Conservation (phyloP, 1,140 invertebrate species). For the Cryptotermes secundus region DNA sequence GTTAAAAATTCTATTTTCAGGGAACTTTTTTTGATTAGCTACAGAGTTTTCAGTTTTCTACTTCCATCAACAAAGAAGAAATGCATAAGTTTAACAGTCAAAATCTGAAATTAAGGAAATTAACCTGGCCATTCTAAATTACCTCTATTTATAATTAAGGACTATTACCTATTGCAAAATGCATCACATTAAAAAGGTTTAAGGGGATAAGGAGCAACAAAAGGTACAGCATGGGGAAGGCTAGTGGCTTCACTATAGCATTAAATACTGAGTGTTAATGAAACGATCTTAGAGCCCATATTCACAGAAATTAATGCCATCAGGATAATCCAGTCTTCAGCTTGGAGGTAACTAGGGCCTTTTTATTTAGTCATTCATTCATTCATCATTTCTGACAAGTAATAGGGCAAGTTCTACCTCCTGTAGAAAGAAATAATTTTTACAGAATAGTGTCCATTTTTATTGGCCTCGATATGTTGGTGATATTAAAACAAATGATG, state of each 20-base stretch:
- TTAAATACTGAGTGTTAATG: too few species aligned
- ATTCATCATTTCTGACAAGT: too few species aligned
- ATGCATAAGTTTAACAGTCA: background rate
- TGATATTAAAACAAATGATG: too few species aligned
- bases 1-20: conserved; percentile 2
- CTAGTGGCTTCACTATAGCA: background rate
- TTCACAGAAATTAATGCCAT: background rate
- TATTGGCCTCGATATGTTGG: too few species aligned
- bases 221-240: background rate
- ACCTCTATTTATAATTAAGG: background rate
- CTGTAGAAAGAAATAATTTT: too few species aligned
- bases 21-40: background rate
- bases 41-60: background rate
- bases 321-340: too few species aligned
- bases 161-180: background rate
- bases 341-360: too few species aligned
- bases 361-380: too few species aligned
- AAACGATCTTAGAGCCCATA: background rate
- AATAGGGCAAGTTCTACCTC: too few species aligned
- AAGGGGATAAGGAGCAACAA: background rate
- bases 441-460: too few species aligned
- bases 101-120: conserved; percentile 7
- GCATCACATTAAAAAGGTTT: background rate
- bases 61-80: background rate
- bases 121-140: background rate